A percentile compares a stretch with the other conserved stretches of the same genome.
phyloP scores from a whole-genome alignment of 2,113 vertebrate genomes.

The Mesoclemmys tuberculata region DNA sequence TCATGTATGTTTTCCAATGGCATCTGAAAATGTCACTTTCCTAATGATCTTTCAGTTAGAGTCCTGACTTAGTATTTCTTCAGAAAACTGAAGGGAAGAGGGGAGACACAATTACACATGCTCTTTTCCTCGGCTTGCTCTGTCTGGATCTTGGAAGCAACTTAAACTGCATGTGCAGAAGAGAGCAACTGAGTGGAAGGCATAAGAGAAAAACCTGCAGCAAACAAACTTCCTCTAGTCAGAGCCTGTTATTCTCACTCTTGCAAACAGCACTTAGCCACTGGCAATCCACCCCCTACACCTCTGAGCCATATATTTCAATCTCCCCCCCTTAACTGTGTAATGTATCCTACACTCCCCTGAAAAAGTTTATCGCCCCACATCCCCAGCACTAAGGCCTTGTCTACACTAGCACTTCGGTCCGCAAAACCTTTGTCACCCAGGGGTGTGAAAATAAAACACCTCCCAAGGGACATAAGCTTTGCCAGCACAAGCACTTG shows the following conservation, averaged over 20 bases:
- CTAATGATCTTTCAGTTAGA: neutral
- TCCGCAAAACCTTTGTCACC: too few relatives aligned
- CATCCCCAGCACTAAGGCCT: too few relatives aligned
- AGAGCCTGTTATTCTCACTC: neutral
- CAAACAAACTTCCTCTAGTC: neutral
- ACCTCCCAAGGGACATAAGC: too few relatives aligned
- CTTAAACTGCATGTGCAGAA: neutral
- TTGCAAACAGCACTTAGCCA: neutral
- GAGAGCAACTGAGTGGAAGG: neutral
- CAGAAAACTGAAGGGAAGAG: neutral
- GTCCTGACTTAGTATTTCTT: neutral
- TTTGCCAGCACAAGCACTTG: too few relatives aligned
- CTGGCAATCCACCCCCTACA: neutral
- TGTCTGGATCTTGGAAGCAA: neutral
- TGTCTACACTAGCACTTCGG: too few relatives aligned
- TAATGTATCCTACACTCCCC: too few relatives aligned
- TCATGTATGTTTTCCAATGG: constrained; percentile 28
- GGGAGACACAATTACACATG: neutral
- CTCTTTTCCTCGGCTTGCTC: neutral
- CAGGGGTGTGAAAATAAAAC: too few relatives aligned
- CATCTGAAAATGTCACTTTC: constrained; percentile 4
- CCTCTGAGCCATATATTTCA: neutral
- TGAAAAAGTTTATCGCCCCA: too few relatives aligned
- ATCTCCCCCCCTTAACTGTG: too few relatives aligned
- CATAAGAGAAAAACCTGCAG: neutral